A percentile compares a stretch with the other conserved stretches of the same genome.
These are phyloP conservation scores for Halcyon leucocephala DNA, from an alignment of 2,797 vertebrate species.

Conservation along the genomic window DNA sequence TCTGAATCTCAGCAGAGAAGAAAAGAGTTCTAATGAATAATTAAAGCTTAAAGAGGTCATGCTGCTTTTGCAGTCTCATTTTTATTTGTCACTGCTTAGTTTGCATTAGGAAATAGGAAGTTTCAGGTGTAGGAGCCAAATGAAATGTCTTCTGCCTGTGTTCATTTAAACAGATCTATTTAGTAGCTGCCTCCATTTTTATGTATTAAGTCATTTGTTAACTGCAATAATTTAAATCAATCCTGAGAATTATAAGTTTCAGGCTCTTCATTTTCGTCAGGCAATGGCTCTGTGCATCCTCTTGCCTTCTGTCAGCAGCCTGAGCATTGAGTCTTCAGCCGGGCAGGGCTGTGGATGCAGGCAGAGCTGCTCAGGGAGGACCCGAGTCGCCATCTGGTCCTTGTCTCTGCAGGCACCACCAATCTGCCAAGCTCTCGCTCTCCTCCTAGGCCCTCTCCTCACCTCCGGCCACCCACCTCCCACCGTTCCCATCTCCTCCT, in stretches of 20 bases:
- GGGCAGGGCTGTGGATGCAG: background rate
- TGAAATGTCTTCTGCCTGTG: background rate
- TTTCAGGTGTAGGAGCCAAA: conserved; percentile 37
- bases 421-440: background rate
- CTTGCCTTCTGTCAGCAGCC: background rate
- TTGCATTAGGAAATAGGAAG: conserved; percentile 47
- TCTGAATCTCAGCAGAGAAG: conserved; percentile 43
- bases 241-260: conserved; percentile 2
- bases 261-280: conserved; percentile 11
- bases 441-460: background rate
- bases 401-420: background rate
- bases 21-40: conserved; percentile 68
- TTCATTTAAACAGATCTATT: conserved; percentile 20
- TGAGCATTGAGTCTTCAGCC: background rate
- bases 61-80: conserved; percentile 22
- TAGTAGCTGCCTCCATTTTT: background rate
- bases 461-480: background rate
- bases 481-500: background rate
- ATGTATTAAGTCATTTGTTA: conserved; percentile 32
- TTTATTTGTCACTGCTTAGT: conserved; percentile 44
- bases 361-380: background rate
- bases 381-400: background rate
- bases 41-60: conserved; percentile 54
- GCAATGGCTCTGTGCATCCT: background rate
- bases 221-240: conserved; percentile 16